phyloP scores from a whole-genome alignment of 2,888 invertebrate species.

The Xestia sexstrigata region DNA sequence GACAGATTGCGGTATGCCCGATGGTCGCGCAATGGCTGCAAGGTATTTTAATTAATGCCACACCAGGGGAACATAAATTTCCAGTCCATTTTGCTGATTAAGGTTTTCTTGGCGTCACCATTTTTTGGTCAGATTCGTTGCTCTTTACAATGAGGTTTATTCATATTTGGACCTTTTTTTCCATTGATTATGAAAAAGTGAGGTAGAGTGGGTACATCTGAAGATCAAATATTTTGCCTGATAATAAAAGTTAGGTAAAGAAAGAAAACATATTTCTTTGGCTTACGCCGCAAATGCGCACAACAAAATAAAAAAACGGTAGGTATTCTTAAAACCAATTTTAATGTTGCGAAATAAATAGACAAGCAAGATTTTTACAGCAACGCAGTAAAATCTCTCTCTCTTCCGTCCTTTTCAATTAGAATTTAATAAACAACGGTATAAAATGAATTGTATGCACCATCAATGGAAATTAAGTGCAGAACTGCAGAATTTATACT shows the following conservation, averaged over 20 bases:
- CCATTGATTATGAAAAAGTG: not conserved
- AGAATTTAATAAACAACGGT: constrained; percentile 5
- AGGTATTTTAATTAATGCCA: constrained; percentile 87
- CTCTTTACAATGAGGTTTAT: constrained; percentile 31
- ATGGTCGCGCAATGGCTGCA: constrained; percentile 73
- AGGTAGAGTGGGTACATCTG: not conserved
- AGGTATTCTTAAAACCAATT: not conserved
- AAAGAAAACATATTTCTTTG: no score
- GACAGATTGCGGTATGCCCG: constrained; percentile 79
- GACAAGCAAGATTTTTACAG: not conserved
- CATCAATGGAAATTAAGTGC: constrained; percentile 14
- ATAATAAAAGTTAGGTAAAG: not conserved
- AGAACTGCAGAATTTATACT: constrained; percentile 21
- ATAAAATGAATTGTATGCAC: constrained; percentile 15
- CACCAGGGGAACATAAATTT: constrained; percentile 81
- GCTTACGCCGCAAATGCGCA: no score
- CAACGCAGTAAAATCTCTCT: not conserved
- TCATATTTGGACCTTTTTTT: constrained; percentile 14
- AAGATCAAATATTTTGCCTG: not conserved
- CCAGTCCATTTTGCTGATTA: constrained; percentile 80
- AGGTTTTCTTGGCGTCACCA: constrained; percentile 69
- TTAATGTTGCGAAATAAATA: not conserved
- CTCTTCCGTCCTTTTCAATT: constrained; percentile 5
- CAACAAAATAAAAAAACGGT: no score
- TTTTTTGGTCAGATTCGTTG: constrained; percentile 64